phyloP scores from a whole-genome alignment of 1,140 invertebrate genomes.

The Parasteatoda tepidariorum region DNA sequence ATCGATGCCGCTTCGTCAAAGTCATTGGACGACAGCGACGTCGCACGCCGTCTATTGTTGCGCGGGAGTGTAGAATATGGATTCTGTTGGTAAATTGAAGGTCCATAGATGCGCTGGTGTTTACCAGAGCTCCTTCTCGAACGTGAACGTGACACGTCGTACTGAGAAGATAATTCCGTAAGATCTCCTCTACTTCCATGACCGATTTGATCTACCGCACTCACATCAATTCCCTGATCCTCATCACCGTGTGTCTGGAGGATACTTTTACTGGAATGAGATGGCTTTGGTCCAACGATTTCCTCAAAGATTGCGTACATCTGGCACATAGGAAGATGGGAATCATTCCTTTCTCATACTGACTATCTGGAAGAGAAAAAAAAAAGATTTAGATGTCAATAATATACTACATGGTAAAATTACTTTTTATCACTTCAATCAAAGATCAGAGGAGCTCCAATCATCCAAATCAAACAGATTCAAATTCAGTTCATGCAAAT shows the following conservation, averaged over 20 bases:
- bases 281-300: constrained; percentile 55
- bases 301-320: constrained; percentile 70
- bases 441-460: too few relatives aligned
- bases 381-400: too few relatives aligned
- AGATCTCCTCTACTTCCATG: not conserved
- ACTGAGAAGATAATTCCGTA: not conserved
- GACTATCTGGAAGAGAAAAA: constrained; percentile 65
- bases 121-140: not conserved
- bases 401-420: too few relatives aligned
- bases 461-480: too few relatives aligned
- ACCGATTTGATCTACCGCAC: not conserved
- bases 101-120: constrained; percentile 8
- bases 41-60: not conserved
- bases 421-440: too few relatives aligned
- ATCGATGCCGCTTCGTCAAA: constrained; percentile 13
- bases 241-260: not conserved
- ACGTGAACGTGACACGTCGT: not conserved
- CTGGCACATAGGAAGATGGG: constrained; percentile 67
- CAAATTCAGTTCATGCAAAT: too few relatives aligned
- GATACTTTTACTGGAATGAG: not conserved
- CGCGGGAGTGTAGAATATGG: constrained; percentile 13
- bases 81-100: not conserved
- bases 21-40: not conserved
- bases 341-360: constrained; percentile 67
- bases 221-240: constrained; percentile 2